These are phyloP conservation scores for Arothron firmamentum DNA, from an alignment of 2,113 vertebrate species.

Conservation along the genomic window DNA sequence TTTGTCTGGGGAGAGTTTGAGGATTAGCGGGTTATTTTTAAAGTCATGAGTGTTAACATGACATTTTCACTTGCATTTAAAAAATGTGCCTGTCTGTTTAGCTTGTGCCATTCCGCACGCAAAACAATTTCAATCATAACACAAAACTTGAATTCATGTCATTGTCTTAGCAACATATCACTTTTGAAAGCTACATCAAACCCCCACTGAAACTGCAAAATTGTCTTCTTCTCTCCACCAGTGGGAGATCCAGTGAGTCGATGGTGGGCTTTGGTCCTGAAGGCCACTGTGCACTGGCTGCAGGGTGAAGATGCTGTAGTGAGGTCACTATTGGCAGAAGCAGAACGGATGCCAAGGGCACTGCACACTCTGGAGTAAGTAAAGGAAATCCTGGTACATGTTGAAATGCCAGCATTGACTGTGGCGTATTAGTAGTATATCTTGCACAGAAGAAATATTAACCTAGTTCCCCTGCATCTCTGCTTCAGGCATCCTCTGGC, in stretches of 20 bases:
- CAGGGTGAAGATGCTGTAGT: constrained; percentile 84
- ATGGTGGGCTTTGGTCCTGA: constrained; percentile 91
- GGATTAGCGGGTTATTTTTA: constrained; percentile 10
- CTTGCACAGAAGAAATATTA: background rate
- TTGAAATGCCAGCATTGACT: no score
- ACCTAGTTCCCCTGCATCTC: background rate
- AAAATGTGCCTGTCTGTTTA: background rate
- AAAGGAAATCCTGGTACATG: background rate
- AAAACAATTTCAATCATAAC: background rate
- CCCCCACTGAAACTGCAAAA: background rate
- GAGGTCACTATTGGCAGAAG: constrained; percentile 80
- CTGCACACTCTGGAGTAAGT: constrained; percentile 89
- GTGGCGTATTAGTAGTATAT: no score
- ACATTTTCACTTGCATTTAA: background rate
- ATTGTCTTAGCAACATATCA: background rate
- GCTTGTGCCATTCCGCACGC: background rate
- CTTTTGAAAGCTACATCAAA: background rate
- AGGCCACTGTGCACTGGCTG: constrained; percentile 86
- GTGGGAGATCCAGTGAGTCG: constrained; percentile 88
- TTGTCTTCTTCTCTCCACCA: constrained; percentile 39
- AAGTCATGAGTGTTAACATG: constrained; percentile 1
- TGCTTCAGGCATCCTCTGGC: constrained; percentile 85
- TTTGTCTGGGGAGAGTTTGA: background rate
- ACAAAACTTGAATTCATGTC: background rate
- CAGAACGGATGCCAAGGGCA: constrained; percentile 88